phyloP scores from a whole-genome alignment of 2,888 invertebrate species.

The Erynnis tages region DNA sequence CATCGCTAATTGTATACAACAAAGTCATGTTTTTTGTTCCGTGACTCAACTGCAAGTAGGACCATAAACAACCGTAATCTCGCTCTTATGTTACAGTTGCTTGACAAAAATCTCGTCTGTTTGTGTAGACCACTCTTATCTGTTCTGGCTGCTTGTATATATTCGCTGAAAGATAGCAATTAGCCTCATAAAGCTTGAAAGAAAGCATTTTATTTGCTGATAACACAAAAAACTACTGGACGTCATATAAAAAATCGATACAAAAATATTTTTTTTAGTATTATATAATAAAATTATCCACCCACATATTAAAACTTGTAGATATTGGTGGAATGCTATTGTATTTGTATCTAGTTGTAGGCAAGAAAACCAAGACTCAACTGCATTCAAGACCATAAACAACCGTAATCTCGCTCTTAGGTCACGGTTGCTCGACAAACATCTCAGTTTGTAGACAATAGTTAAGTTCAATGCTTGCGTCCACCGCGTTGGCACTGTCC shows the following conservation, averaged over 20 bases:
- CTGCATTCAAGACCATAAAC: constrained; percentile 58
- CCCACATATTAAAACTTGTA: too few species aligned
- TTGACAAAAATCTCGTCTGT: constrained; percentile 62
- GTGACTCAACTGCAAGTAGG: constrained; percentile 47
- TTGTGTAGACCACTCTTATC: constrained; percentile 40
- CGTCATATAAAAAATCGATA: too few species aligned
- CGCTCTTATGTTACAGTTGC: constrained; percentile 70
- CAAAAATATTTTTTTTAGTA: too few species aligned
- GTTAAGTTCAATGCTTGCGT: constrained; percentile 77
- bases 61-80: constrained; percentile 73
- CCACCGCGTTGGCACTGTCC: constrained; percentile 69
- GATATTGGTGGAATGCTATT: too few species aligned
- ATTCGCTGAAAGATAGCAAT: too few species aligned
- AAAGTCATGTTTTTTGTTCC: too few species aligned
- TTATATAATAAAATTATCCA: too few species aligned
- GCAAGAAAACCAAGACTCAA: constrained; percentile 20
- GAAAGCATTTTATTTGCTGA: too few species aligned
- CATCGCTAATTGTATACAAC: constrained; percentile 24
- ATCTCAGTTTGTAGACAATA: constrained; percentile 67
- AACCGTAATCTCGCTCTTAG: constrained; percentile 70
- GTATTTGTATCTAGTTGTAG: constrained; percentile 21
- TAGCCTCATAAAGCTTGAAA: too few species aligned
- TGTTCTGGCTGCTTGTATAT: too few species aligned
- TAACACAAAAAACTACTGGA: too few species aligned
- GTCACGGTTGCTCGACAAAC: constrained; percentile 73